phyloP scores from a whole-genome alignment of 2,797 vertebrate genomes.

The Leuciscus waleckii region DNA sequence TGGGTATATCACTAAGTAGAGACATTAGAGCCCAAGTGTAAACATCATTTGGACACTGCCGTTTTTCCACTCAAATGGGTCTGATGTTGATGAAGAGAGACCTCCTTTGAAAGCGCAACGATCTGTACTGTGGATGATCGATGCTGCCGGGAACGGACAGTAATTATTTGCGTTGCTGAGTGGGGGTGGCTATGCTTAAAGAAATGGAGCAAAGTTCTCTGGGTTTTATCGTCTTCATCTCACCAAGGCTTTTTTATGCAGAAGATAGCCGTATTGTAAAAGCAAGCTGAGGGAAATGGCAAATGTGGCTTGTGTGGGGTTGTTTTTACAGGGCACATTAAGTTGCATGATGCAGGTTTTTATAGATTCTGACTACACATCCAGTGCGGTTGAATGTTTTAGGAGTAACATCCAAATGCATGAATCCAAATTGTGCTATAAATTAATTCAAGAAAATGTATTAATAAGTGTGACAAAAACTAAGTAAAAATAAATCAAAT shows the following conservation, averaged over 20 bases:
- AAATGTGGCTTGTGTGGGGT: conserved; percentile 41
- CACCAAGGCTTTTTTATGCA: conserved; percentile 55
- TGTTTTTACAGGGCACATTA: conserved; percentile 16
- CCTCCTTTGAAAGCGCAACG: conserved; percentile 78
- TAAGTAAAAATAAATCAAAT: conserved; percentile 40
- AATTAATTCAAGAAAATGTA: conserved; percentile 34
- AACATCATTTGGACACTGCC: conserved; percentile 83
- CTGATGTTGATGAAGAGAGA: conserved; percentile 86
- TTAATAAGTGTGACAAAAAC: conserved; percentile 34
- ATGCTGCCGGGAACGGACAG: conserved; percentile 68
- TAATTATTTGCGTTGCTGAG: conserved; percentile 70
- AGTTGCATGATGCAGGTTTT: neutral
- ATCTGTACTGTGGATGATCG: conserved; percentile 79
- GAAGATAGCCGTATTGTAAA: conserved; percentile 49
- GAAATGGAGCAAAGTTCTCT: conserved; percentile 57
- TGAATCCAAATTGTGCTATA: neutral
- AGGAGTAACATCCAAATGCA: neutral
- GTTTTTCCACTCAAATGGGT: conserved; percentile 85
- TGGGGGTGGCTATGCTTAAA: conserved; percentile 60
- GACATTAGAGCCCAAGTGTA: conserved; percentile 79
- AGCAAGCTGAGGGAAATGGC: conserved; percentile 27
- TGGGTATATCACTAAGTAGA: conserved; percentile 82
- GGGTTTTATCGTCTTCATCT: conserved; percentile 39
- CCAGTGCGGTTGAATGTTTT: neutral
- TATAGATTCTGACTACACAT: conserved; percentile 8